Percentiles rank a stretch among this genome's conserved stretches.
phyloP scores from a whole-genome alignment of 2,888 invertebrate genomes.

The Adelphocoris suturalis region DNA sequence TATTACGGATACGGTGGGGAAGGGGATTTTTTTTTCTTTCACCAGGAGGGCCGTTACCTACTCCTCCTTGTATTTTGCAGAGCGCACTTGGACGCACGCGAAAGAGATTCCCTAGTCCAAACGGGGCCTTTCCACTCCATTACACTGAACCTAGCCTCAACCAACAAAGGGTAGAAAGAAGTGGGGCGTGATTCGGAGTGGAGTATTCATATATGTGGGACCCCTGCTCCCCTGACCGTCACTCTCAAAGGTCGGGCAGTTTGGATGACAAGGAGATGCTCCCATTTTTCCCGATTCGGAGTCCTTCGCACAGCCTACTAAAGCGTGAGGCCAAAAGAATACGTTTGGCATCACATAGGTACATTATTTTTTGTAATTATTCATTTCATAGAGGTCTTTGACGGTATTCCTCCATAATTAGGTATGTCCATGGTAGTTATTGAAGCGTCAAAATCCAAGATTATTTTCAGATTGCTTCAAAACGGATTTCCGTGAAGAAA shows the following conservation, averaged over 20 bases:
- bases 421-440: no score
- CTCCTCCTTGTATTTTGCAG: not conserved
- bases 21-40: no score
- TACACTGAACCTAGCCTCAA: not conserved
- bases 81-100: conserved; percentile 16
- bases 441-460: no score
- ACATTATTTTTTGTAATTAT: no score
- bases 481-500: no score
- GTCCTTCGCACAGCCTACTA: not conserved
- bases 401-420: no score
- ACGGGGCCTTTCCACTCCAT: conserved; percentile 33
- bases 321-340: no score
- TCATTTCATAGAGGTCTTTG: no score
- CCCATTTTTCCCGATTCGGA: not conserved
- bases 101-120: conserved; percentile 28
- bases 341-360: no score
- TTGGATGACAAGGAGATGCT: not conserved
- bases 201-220: conserved; percentile 39
- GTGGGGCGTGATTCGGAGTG: conserved; percentile 33
- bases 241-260: not conserved
- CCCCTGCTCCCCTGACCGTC: not conserved
- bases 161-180: conserved; percentile 20
- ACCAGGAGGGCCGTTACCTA: not conserved
- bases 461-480: no score
- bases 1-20: no score